Base-by-base conservation (phyloP, 2,113 vertebrate genomes). In the Lagenorhynchus albirostris region DNA sequence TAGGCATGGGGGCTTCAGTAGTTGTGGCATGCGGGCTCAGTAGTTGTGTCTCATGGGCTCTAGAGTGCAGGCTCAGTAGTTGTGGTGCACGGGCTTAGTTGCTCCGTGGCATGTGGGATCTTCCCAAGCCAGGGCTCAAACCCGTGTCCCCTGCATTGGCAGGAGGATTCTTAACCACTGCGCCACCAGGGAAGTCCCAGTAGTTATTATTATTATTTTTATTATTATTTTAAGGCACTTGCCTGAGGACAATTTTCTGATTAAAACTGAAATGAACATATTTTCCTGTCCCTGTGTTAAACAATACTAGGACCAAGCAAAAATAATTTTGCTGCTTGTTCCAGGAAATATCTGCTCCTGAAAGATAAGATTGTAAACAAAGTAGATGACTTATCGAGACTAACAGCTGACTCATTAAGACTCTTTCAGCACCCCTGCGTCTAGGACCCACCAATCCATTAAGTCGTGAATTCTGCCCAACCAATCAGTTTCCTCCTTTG, bases 331-430 rank as follows among this genome's bases (percentile, higher is more conserved):
- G 50, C 53, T 79, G 62, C 85, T 96, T 63, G 70, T 41, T 71
- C 62, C 85, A 44, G 85, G 91, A 96, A 93, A 70, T 84, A 84
- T 8, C 95, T 93, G 77, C n/a, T 77, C 41, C 67, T 84, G 38
- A 93, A 84, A 84, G 62, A 89, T 70, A 93, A 93, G 85, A 84
- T 5, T 83, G 53, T n/a, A 77, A 89, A 89, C 23, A 50, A 93
- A 89, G 50, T 20, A 77, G 26, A 29, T 60, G 63, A 77, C n/a
- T 60, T 60, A 60, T 60, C 33, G n/a, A 77, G 50, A 89, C 53
- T 38, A 76, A 68, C 25, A 67, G 33, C 60, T 83, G 47, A 36
- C 17, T 89, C 33, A 7, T 67, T 4, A 84, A 63, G 85, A 63
- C 41, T 79, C 41, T 60, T 83, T 89, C 25, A 70, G 55, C n/a